Evolutionary conservation across 2,888 invertebrate genomes (phyloP).

Genomic region (Altica lythri): DNA sequence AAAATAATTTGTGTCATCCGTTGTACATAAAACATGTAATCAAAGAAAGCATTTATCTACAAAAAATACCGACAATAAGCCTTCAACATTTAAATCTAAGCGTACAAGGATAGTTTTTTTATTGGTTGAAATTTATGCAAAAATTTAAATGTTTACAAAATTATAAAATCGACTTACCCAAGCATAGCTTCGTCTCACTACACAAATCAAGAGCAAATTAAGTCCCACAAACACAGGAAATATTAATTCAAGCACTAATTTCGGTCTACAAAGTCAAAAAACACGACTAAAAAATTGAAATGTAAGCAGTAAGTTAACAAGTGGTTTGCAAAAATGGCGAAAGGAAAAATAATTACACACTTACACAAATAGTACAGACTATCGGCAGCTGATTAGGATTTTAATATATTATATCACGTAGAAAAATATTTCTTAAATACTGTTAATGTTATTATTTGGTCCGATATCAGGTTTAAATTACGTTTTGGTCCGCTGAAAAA

Average conservation of each 20-base stretch:
- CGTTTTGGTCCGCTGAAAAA: slow-evolving; percentile 58
- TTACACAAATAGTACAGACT: slow-evolving; percentile 46
- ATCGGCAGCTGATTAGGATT: slow-evolving; percentile 50
- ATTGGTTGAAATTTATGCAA: slow-evolving; percentile 1
- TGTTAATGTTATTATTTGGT: slow-evolving; percentile 53
- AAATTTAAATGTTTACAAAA: slow-evolving; percentile 29
- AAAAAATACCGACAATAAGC: no score
- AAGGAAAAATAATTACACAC: slow-evolving; percentile 49
- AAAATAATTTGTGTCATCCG: no score
- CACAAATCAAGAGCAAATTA: slow-evolving; percentile 32
- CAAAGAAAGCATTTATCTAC: no score
- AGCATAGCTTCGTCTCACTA: slow-evolving; percentile 44
- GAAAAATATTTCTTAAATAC: slow-evolving; percentile 55
- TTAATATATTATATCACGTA: slow-evolving; percentile 47
- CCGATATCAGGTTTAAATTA: slow-evolving; percentile 50
- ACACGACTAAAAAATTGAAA: slow-evolving; percentile 47
- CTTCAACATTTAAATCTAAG: no score
- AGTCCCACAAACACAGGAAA: slow-evolving; percentile 38
- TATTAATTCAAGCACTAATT: slow-evolving; percentile 38
- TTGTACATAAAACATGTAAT: no score
- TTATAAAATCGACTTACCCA: slow-evolving; percentile 44
- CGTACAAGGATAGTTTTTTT: no score
- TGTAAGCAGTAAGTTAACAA: slow-evolving; percentile 54
- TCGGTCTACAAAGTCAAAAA: slow-evolving; percentile 28
- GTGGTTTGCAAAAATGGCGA: slow-evolving; percentile 58